Evolutionary conservation across 2,888 invertebrate genomes (phyloP).

Genomic region (Empis livida): DNA sequence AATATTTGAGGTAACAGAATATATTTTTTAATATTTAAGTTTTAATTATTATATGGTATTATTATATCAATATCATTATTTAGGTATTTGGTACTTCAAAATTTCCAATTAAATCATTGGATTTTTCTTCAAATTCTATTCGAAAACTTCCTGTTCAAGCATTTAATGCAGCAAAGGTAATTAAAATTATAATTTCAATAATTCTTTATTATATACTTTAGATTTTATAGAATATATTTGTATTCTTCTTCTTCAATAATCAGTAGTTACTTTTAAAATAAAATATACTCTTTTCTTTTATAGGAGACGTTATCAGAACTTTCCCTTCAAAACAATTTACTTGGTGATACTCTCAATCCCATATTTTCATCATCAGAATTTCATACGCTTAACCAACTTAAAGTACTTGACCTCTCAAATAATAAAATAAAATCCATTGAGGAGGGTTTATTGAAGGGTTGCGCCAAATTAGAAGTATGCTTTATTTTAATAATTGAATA

Average conservation of each 20-base stretch:
- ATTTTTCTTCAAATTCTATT: constrained; percentile 72
- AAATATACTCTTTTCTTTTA: constrained; percentile 3
- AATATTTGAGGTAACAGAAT: too few relatives aligned
- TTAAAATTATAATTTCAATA: background rate
- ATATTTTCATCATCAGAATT: constrained; percentile 81
- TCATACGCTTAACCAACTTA: constrained; percentile 57
- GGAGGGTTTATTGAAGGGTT: constrained; percentile 75
- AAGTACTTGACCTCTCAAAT: constrained; percentile 62
- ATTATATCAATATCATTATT: background rate
- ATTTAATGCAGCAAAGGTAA: constrained; percentile 46
- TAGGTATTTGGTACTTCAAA: constrained; percentile 55
- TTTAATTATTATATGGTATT: too few relatives aligned
- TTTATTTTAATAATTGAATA: background rate
- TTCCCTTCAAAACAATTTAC: constrained; percentile 62
- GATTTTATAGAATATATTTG: background rate
- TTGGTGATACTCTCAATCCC: constrained; percentile 81
- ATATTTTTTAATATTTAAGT: too few relatives aligned
- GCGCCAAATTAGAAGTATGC: constrained; percentile 56
- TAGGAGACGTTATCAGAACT: constrained; percentile 54
- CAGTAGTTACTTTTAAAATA: background rate
- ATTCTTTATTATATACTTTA: background rate
- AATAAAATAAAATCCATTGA: constrained; percentile 73
- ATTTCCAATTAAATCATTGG: constrained; percentile 59
- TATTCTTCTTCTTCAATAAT: too few relatives aligned
- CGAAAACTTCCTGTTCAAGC: constrained; percentile 65